Evolutionary conservation across 2,888 invertebrate genomes (phyloP).

Genomic region (Nomada fucata): DNA sequence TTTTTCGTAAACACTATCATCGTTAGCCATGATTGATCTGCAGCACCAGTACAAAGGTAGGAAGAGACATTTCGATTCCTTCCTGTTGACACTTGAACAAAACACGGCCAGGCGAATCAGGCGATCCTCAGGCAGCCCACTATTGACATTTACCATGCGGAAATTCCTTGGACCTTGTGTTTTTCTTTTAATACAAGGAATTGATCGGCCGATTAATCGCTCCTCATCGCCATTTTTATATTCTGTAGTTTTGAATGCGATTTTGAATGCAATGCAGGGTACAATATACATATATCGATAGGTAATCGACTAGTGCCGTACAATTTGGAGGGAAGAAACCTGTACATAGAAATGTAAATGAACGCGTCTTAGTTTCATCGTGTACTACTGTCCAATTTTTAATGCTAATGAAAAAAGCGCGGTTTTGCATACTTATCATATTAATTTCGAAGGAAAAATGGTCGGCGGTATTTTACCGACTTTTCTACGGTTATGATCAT

Average conservation of each 20-base stretch:
- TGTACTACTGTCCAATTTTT: conserved; percentile 8
- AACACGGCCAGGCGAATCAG: not conserved
- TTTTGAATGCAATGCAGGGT: conserved; percentile 1
- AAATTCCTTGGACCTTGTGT: conserved; percentile 45
- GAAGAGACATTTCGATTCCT: conserved; percentile 30
- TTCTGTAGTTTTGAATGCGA: not conserved
- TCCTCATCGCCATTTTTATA: not conserved
- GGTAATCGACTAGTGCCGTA: conserved; percentile 22
- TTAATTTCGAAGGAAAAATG: not conserved
- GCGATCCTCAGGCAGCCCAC: conserved; percentile 12
- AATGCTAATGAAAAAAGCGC: not conserved
- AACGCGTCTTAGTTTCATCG: conserved; percentile 35
- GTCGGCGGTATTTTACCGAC: not conserved
- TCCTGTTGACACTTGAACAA: conserved; percentile 17
- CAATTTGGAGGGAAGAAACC: conserved; percentile 51
- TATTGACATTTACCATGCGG: conserved; percentile 28
- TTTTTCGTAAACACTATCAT: conserved; percentile 54
- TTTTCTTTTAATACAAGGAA: conserved; percentile 6
- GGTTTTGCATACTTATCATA: not conserved
- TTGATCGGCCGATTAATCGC: conserved; percentile 7
- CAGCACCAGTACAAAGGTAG: conserved; percentile 77
- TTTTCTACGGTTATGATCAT: not conserved
- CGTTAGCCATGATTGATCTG: conserved; percentile 70
- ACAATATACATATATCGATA: conserved; percentile 6
- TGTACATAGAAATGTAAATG: conserved; percentile 43